A percentile compares a stretch with the other conserved stretches of the same genome.
phyloP scores from a whole-genome alignment of 2,113 vertebrate species.

The Bostrychus sinensis region DNA sequence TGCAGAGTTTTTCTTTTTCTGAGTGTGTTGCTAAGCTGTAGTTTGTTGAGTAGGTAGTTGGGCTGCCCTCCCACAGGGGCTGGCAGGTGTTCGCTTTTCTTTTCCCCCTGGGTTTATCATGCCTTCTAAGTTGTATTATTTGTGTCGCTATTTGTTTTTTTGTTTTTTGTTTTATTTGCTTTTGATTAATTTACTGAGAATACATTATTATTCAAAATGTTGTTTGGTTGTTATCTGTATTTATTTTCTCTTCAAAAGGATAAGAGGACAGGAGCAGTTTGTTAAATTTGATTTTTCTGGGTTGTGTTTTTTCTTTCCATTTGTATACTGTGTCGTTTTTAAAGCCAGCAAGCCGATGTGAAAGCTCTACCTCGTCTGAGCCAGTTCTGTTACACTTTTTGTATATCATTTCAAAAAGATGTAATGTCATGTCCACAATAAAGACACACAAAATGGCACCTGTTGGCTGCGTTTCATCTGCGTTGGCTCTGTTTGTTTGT shows the following conservation, averaged over 20 bases:
- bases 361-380: slow-evolving; percentile 93
- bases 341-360: slow-evolving; percentile 85
- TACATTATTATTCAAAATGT: slow-evolving; percentile 86
- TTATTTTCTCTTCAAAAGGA: slow-evolving; percentile 89
- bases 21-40: slow-evolving; percentile 69
- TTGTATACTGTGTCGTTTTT: slow-evolving; percentile 74
- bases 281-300: slow-evolving; percentile 61
- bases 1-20: slow-evolving; percentile 59
- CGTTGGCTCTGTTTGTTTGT: slow-evolving; percentile 32
- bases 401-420: slow-evolving; percentile 86
- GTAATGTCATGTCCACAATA: slow-evolving; percentile 92
- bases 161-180: slow-evolving; percentile 64
- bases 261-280: slow-evolving; percentile 73
- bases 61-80: slow-evolving; percentile 62
- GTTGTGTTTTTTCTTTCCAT: slow-evolving; percentile 56
- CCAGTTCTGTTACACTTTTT: slow-evolving; percentile 84
- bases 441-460: slow-evolving; percentile 84
- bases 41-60: slow-evolving; percentile 63
- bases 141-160: slow-evolving; percentile 63
- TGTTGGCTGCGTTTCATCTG: slow-evolving; percentile 47
- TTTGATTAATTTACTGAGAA: slow-evolving; percentile 81
- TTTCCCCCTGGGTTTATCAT: slow-evolving; percentile 60
- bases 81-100: slow-evolving; percentile 56
- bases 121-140: slow-evolving; percentile 66
- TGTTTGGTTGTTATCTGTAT: slow-evolving; percentile 87